Conservation (phyloP, 2,113 vertebrate genomes). For the Megaceryle maxima region DNA sequence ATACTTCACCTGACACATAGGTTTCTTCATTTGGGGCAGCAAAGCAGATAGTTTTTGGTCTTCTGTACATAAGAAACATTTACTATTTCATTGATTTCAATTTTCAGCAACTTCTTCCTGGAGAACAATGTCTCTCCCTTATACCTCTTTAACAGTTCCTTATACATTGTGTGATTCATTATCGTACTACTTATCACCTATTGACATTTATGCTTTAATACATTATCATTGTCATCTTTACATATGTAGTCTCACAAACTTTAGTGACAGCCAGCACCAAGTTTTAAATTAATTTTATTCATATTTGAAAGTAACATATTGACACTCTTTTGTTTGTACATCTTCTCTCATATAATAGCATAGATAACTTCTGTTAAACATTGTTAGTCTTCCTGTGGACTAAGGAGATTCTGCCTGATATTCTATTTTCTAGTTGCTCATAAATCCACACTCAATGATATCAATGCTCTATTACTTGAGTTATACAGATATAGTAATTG, state of each 20-base stretch:
- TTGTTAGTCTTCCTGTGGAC: background rate
- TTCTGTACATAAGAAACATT: background rate
- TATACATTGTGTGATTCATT: background rate
- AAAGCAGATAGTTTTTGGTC: background rate
- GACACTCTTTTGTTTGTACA: background rate
- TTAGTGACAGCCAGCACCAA: background rate
- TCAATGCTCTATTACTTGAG: background rate
- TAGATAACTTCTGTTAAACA: background rate
- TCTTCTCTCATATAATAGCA: background rate
- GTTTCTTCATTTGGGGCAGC: background rate
- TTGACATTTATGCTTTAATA: background rate
- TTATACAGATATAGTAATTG: background rate
- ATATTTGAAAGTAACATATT: background rate
- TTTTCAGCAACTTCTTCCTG: background rate
- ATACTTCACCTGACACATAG: background rate
- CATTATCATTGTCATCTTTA: background rate
- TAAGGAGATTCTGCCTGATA: background rate
- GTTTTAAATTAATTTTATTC: background rate
- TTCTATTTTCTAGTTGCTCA: background rate
- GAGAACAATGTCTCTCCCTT: background rate
- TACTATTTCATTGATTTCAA: background rate
- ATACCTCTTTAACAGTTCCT: background rate
- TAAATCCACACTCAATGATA: background rate
- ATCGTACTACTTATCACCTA: background rate
- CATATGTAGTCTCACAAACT: background rate